A percentile compares a stretch with the other conserved stretches of the same genome.
phyloP scores from a whole-genome alignment of 1,140 invertebrate genomes.

The Atta colombica region DNA sequence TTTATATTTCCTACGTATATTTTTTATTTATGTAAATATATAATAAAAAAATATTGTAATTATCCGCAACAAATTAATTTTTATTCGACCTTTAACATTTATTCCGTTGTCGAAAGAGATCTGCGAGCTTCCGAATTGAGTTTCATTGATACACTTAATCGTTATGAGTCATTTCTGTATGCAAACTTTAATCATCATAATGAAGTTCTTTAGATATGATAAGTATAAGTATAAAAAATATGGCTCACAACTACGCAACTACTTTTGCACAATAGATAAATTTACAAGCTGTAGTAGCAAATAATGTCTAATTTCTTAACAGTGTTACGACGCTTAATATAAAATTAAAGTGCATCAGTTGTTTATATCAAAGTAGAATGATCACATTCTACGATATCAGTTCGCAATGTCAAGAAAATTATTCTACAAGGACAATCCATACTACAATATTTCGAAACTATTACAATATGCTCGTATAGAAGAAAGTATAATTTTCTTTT shows the following conservation, averaged over 20 bases:
- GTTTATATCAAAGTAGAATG: neutral
- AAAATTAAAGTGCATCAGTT: constrained; percentile 5
- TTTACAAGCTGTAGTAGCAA: neutral
- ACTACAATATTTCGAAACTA: neutral
- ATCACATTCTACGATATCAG: neutral
- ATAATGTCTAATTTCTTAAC: neutral
- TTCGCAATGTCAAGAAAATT: neutral
- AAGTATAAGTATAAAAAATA: neutral
- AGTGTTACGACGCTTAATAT: neutral
- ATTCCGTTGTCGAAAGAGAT: neutral
- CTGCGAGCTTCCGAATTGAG: neutral
- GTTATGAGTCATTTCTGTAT: neutral
- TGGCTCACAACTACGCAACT: neutral
- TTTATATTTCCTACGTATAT: neutral
- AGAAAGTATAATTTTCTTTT: neutral
- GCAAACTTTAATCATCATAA: neutral
- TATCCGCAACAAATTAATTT: neutral
- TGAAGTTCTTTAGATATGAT: neutral
- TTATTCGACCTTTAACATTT: neutral
- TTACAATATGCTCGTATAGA: neutral
- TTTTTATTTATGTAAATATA: neutral
- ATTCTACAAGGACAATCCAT: neutral
- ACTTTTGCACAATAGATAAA: neutral
- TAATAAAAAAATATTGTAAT: constrained; percentile 5
- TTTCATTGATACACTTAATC: neutral